Conservation (phyloP, 2,888 invertebrate species). For the Eumacrocentrus americanus region DNA sequence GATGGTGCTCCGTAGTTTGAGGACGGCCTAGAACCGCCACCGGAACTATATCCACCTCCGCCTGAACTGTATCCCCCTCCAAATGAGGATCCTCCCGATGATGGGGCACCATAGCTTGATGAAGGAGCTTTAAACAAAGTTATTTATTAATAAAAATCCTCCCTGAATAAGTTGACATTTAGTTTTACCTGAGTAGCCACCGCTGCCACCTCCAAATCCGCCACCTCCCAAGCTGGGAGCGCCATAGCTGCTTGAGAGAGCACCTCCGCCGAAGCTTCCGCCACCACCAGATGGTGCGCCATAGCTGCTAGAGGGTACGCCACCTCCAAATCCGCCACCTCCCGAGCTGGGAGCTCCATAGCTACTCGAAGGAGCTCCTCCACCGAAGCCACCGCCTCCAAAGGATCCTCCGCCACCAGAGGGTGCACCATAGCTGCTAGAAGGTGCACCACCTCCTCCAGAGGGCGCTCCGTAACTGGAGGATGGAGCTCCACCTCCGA, state of each 20-base stretch:
- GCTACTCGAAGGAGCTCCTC: slow-evolving; percentile 46
- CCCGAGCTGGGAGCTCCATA: slow-evolving; percentile 59
- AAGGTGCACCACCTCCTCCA: slow-evolving; percentile 47
- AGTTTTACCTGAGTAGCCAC: slow-evolving; percentile 64
- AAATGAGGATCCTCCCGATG: slow-evolving; percentile 32
- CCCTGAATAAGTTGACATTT: neutral
- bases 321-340: slow-evolving; percentile 50
- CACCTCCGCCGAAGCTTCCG: slow-evolving; percentile 35
- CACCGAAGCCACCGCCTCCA: slow-evolving; percentile 33
- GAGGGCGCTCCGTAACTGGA: slow-evolving; percentile 61
- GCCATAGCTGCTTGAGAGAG: slow-evolving; percentile 55
- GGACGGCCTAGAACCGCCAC: slow-evolving; percentile 48
- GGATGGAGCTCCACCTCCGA: slow-evolving; percentile 53
- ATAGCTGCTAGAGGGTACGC: slow-evolving; percentile 57
- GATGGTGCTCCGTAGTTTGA: slow-evolving; percentile 59
- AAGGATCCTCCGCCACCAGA: slow-evolving; percentile 41
- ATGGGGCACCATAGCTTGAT: slow-evolving; percentile 39
- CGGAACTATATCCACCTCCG: slow-evolving; percentile 43
- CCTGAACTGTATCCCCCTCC: slow-evolving; percentile 45
- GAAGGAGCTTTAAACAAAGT: slow-evolving; percentile 41
- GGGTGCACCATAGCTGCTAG: slow-evolving; percentile 59
- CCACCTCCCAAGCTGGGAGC: slow-evolving; percentile 54
- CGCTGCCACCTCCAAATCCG: slow-evolving; percentile 62
- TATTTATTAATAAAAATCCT: neutral
- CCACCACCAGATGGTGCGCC: slow-evolving; percentile 55